Base-by-base conservation (phyloP, 2,888 invertebrate genomes). In the Polydrusus pterygomalis region DNA sequence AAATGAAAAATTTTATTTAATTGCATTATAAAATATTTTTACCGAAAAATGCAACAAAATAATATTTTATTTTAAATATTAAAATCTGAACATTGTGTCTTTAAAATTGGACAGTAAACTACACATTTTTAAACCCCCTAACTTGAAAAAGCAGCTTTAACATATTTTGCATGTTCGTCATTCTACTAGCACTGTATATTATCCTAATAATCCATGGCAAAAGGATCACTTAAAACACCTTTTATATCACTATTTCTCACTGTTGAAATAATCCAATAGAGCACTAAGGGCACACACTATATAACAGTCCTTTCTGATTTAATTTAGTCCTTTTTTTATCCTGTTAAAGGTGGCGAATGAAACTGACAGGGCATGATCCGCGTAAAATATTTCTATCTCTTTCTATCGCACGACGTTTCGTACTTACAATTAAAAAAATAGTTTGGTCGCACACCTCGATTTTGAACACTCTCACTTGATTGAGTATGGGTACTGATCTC, bases 381-480 rank as follows among this genome's bases (percentile, higher is more conserved):
- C 25, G 47, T 47, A 45, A 64, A 51, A 45, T 65, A 74, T 72
- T 65, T 65, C 65, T 58, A 47, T 56, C 20, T 47, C 13, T 70
- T n/a, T 43, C 45, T 18, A 20, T 38, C 20, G 60, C 45, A 62
- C 70, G 70, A 18, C 45, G 40, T 64, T 20, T 47, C 15, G 43
- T 70, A 75, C 75, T 75, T 75, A 75, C 75, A 63, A 69, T 75
- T 34, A 47, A 60, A 75, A 63, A 70, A 65, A 70, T 64, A 40
- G 45, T 54, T 51, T 63, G 63, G 69, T 75, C 67, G 72, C 76
- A 76, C 76, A 72, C 76, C 76, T 72, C 73, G 77, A 56, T 69
- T 71, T 76, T 69, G 54, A 70, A 77, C 77, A 77, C 77, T 77
- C 77, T 77, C 77, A 77, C 77, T 77, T 77, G 65, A 64, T 73